Base-by-base conservation (phyloP, 2,113 vertebrate species). In the Misgurnus anguillicaudatus region DNA sequence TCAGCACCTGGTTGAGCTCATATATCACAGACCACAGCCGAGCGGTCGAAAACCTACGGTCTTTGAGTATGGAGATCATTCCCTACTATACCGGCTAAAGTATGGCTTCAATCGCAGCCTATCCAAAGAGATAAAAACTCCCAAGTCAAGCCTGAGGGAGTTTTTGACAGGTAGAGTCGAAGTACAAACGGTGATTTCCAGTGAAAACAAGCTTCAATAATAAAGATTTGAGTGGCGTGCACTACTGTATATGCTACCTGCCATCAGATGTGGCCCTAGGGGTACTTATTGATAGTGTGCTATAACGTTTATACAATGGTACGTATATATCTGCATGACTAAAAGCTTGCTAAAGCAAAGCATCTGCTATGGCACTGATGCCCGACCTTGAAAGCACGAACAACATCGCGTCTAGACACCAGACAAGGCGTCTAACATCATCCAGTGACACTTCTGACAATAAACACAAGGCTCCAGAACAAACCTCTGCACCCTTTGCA, bases 1-100 rank as follows among this genome's bases (percentile, higher is more conserved):
- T 88, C 84, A 85, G 84, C 85, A 87, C 86, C 89, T 90, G 89
- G 85, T 86, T 82, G 78, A 77, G 76, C 80, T 81, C 72, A 73
- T 73, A 70, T 83, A 90, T 91, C 88, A 62, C 39, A 82, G 87
- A 87, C 80, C 57, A 11, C 80, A 82, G 79, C 77, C 82, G 78
- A 75, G 65, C 63, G 53, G 4, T 67, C 16, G 58, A 42, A 51
- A 42, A 66, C 80, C 75, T 76, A 41, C 11, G 24, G 83, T 80
- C 73, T 45, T 74, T 60, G 24, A 75, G 41, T n/a, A 47, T 11
- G 9, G 42, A 63, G 58, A 75, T 62, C 73, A 63, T 8, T 84
- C 86, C 78, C 77, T 83, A 84, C 79, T 85, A 83, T 65, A 36
- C 17, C 38, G 62, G 78, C 85, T 70, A 38, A 62, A 45, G 67